These are phyloP conservation scores for Dasyurus viverrinus DNA, from an alignment of 2,113 vertebrate genomes.

Conservation along the genomic window DNA sequence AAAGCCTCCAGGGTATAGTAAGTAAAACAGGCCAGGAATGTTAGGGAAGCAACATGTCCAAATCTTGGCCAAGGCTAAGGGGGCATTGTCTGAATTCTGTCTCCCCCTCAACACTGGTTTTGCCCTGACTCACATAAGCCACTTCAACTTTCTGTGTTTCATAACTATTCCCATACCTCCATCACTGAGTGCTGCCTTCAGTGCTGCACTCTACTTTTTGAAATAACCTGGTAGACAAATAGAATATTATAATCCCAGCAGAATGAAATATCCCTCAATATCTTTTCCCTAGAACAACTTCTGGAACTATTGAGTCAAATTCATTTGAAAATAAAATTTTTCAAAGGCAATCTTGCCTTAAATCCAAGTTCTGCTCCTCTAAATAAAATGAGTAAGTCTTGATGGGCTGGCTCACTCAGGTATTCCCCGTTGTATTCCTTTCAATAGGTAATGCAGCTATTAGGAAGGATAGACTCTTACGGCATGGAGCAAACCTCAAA, in stretches of 20 bases:
- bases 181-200: background rate
- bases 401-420: constrained; percentile 53
- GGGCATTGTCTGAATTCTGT: background rate
- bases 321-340: constrained; percentile 39
- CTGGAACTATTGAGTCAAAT: constrained; percentile 10
- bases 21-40: background rate
- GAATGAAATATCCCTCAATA: background rate
- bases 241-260: constrained; percentile 10
- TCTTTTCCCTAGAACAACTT: background rate
- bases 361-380: constrained; percentile 25
- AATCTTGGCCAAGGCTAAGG: background rate
- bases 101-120: background rate
- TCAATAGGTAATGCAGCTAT: constrained; percentile 84
- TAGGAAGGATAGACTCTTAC: constrained; percentile 85
- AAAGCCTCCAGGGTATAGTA: background rate
- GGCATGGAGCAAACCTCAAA: constrained; percentile 78
- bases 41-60: background rate
- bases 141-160: background rate
- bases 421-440: constrained; percentile 63
- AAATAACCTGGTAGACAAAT: background rate
- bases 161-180: background rate
- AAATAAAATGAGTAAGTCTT: constrained; percentile 54
- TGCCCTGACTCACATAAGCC: background rate
- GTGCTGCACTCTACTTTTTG: background rate
- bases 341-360: constrained; percentile 18